Evolutionary conservation across 2,113 vertebrate species (phyloP), one percentile per base, ranked within the genome.

Genomic region (Danio rerio): DNA sequence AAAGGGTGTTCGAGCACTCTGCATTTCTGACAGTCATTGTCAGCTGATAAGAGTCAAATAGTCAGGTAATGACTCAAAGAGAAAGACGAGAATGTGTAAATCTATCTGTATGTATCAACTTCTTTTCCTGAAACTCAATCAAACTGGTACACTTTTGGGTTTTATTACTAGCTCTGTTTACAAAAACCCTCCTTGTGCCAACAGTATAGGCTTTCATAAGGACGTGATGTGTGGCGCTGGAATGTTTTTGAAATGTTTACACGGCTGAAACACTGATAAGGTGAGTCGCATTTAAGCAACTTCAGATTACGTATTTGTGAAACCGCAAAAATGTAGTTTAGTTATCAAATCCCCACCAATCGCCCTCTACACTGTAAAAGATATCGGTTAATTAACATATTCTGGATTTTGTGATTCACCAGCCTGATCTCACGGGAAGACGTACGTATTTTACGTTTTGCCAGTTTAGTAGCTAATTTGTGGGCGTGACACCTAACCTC

Each of bases 111-210:
- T 31, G 31, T 31, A 31, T 31, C 31, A 31, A 31, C 31, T 31
- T 31, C 3, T 31, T 31, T 31, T 31, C 31, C 31, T 31, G 31
- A 31, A 31, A 18, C 42, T 45, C 9, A 47, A 11, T 0, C 11
- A 5, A 68, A 18, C 9, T 18, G 9, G 7, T 47, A 21, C 7
- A 40, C 13, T n/a, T 63, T 63, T 62, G 12, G 20, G 31, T 31
- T 31, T 31, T 63, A 63, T 78, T 63, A 63, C 13, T 78, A 18
- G 58, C 3, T 49, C 45, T 5, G 0, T 63, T 78, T 62, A 63
- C 59, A 62, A 50, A 71, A 50, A 6, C 45, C 43, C 75, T 77
- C 75, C 75, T 31, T 77, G 49, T 63, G 75, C 62, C 75, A 77
- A 63, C 75, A 77, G 75, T 40, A 6, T 7, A 49, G 56, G 40